Conservation (phyloP, 2,797 vertebrate species). For the Acanthurus leucopareius region DNA sequence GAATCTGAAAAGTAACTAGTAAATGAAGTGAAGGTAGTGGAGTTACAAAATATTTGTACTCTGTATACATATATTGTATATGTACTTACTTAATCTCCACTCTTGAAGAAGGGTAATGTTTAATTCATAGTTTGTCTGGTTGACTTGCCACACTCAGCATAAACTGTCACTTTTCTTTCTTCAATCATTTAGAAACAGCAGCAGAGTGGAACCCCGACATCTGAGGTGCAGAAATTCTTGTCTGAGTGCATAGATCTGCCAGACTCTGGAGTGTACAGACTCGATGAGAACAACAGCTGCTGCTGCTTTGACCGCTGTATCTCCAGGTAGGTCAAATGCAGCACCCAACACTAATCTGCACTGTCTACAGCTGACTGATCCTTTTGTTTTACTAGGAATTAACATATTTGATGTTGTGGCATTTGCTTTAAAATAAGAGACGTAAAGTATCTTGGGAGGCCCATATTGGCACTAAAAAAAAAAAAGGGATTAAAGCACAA, state of each 20-base stretch:
- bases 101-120: neutral
- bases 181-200: constrained; percentile 88
- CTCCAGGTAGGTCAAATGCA: constrained; percentile 75
- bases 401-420: neutral
- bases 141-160: neutral
- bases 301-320: constrained; percentile 69
- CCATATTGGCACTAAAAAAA: neutral
- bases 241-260: constrained; percentile 92
- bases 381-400: neutral
- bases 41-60: too few species aligned
- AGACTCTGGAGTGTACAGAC: constrained; percentile 90
- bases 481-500: neutral
- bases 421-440: neutral
- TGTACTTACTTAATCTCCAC: too few species aligned
- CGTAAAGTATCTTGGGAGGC: neutral
- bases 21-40: too few species aligned
- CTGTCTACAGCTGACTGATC: neutral
- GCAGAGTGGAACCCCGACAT: constrained; percentile 87
- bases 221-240: constrained; percentile 91
- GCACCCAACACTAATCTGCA: neutral
- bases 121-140: neutral
- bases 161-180: neutral
- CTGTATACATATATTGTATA: too few species aligned
- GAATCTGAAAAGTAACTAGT: too few species aligned
- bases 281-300: constrained; percentile 76